Evolutionary conservation across 2,113 vertebrate genomes (phyloP).

Genomic region (Microcebus jonahi): DNA sequence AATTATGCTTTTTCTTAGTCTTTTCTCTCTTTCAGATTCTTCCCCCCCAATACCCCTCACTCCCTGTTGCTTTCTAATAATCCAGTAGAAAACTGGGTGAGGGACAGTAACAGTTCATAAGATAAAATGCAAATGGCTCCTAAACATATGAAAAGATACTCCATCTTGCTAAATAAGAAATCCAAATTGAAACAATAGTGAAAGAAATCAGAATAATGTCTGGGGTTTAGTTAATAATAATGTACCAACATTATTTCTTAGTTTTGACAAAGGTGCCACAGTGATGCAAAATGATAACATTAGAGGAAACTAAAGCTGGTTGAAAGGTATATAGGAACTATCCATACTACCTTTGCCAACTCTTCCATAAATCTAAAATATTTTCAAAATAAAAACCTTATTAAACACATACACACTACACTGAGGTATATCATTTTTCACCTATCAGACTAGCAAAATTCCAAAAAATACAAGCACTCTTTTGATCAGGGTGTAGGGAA

Average conservation of each 20-base stretch:
- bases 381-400: neutral
- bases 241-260: neutral
- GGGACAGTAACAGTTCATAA: neutral
- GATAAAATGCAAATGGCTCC: constrained; percentile 11
- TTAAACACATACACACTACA: neutral
- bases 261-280: neutral
- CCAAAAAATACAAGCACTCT: neutral
- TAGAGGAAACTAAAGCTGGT: neutral
- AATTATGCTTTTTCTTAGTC: constrained; percentile 12
- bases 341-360: neutral
- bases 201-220: neutral
- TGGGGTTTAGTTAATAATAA: neutral
- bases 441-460: neutral
- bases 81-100: neutral
- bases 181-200: neutral
- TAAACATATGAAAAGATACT: neutral
- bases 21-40: neutral
- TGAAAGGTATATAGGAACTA: neutral
- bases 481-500: neutral
- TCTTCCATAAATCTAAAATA: neutral
- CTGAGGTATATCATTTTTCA: neutral
- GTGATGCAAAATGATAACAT: neutral
- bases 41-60: neutral
- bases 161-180: neutral
- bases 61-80: neutral